phyloP scores from a whole-genome alignment of 2,797 vertebrate species.

The Gila robusta region DNA sequence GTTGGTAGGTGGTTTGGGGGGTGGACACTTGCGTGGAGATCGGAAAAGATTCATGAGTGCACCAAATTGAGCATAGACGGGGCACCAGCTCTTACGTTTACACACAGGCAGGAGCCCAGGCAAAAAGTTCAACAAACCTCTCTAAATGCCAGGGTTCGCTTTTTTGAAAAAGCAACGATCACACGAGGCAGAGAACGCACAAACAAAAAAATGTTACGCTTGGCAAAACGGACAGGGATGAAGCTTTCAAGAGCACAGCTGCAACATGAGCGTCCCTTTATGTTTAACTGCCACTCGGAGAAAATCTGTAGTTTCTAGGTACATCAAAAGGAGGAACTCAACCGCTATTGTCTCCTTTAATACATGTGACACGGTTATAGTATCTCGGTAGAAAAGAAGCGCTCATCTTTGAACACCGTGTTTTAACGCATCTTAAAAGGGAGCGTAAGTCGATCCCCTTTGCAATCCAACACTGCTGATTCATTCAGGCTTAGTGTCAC shows the following conservation, averaged over 20 bases:
- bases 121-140: constrained; percentile 41
- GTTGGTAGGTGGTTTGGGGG: constrained; percentile 45
- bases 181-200: constrained; percentile 29
- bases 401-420: constrained; percentile 49
- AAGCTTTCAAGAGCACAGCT: constrained; percentile 46
- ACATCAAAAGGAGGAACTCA: constrained; percentile 45
- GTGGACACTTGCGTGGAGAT: constrained; percentile 32
- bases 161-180: constrained; percentile 29
- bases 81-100: constrained; percentile 2
- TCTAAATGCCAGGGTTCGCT: constrained; percentile 21
- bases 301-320: constrained; percentile 48
- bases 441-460: constrained; percentile 51
- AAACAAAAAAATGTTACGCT: constrained; percentile 31
- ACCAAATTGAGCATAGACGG: constrained; percentile 42
- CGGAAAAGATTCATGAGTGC: constrained; percentile 42
- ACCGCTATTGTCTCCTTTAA: constrained; percentile 46
- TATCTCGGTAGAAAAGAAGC: constrained; percentile 50
- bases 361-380: constrained; percentile 56
- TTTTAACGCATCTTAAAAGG: constrained; percentile 53
- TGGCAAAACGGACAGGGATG: constrained; percentile 10
- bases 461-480: constrained; percentile 50
- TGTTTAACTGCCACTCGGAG: constrained; percentile 14
- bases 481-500: constrained; percentile 47
- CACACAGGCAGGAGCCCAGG: constrained; percentile 52
- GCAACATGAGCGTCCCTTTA: constrained; percentile 37